A percentile compares a stretch with the other conserved stretches of the same genome.
These are phyloP conservation scores for Rhagoletis zephyria DNA, from an alignment of 1,140 invertebrate genomes.

Conservation along the genomic window DNA sequence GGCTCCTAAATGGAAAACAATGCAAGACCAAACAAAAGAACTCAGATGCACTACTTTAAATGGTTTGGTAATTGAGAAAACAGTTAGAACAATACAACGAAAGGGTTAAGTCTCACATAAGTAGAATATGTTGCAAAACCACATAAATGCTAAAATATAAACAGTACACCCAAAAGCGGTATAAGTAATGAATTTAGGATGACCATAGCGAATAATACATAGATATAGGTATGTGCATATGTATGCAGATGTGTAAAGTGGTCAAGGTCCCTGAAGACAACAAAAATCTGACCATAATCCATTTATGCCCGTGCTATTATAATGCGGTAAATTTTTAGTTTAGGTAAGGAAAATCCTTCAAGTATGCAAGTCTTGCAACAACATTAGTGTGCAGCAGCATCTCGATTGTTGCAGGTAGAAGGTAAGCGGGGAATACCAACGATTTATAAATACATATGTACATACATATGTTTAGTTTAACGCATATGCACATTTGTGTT, in stretches of 20 bases:
- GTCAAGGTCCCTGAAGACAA: conserved; percentile 3
- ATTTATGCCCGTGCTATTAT: not conserved
- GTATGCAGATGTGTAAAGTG: not conserved
- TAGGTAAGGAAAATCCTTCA: not conserved
- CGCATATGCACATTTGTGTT: too few species aligned
- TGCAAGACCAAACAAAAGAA: not conserved
- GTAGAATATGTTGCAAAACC: not conserved
- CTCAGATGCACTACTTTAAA: not conserved
- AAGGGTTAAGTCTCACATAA: conserved; percentile 16
- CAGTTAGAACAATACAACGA: not conserved
- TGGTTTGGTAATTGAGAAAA: not conserved
- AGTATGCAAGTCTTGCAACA: not conserved
- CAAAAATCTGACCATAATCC: conserved; percentile 25
- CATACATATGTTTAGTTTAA: too few species aligned
- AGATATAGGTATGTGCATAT: not conserved
- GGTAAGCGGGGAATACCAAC: too few species aligned
- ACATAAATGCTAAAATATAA: not conserved
- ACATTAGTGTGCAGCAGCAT: not conserved
- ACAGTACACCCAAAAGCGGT: not conserved
- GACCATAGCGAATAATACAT: not conserved
- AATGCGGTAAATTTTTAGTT: conserved; percentile 10
- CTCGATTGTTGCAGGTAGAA: not conserved
- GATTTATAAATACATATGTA: too few species aligned
- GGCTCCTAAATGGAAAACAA: not conserved
- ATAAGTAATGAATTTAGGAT: not conserved